These are phyloP conservation scores for Polyodon spathula DNA, from an alignment of 2,113 vertebrate genomes.

Conservation along the genomic window DNA sequence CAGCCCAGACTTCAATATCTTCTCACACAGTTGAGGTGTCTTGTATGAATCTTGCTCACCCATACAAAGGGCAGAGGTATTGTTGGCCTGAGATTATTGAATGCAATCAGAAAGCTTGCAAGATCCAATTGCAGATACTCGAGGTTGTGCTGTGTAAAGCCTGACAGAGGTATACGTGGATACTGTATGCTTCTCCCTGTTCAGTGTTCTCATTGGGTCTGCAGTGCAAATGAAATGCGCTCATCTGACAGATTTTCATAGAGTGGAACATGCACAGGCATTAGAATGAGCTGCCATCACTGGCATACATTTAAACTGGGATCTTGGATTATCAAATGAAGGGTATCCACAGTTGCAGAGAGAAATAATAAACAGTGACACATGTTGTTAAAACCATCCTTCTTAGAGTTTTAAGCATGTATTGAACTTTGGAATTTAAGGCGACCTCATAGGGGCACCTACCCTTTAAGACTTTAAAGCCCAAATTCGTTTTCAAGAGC, in stretches of 20 bases:
- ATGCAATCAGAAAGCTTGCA: not conserved
- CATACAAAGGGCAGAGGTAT: not conserved
- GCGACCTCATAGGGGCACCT: not conserved
- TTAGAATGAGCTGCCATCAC: not conserved
- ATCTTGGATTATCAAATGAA: not conserved
- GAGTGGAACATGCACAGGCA: not conserved
- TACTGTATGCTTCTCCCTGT: too few relatives aligned
- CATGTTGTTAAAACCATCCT: not conserved
- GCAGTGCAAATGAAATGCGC: not conserved
- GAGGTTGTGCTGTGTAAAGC: not conserved
- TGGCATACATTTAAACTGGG: not conserved
- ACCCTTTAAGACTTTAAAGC: too few relatives aligned
- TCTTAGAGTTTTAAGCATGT: not conserved
- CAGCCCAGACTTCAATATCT: not conserved
- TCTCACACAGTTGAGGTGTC: not conserved
- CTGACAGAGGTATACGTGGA: not conserved
- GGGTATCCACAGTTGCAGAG: not conserved
- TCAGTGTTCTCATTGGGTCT: too few relatives aligned
- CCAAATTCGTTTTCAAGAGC: too few relatives aligned
- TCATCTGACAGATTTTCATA: not conserved
- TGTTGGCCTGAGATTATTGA: not conserved
- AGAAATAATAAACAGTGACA: slow-evolving; percentile 2
- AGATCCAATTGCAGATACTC: not conserved
- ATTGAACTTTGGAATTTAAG: not conserved
- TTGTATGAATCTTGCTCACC: not conserved